Percentiles rank a stretch among this genome's conserved stretches.
phyloP scores from a whole-genome alignment of 35 echinoderm and acorn worm genomes.

The Apostichopus japonicus region DNA sequence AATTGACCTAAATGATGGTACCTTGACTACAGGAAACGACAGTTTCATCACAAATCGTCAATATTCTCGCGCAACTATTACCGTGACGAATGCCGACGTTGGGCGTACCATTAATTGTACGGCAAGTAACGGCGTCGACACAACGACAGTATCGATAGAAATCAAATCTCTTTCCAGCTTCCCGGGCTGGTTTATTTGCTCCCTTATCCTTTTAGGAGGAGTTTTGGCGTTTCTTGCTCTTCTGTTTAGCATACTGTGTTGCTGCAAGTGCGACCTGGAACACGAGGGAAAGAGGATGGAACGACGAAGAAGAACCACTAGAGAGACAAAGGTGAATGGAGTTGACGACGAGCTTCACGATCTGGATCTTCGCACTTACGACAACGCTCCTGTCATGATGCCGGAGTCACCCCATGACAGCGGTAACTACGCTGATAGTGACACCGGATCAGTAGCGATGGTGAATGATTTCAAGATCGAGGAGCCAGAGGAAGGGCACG shows the following conservation, averaged over 20 bases:
- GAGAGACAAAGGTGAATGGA: slow-evolving; percentile 20
- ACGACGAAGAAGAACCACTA: not conserved
- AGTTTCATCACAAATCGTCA: not conserved
- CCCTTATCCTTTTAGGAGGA: slow-evolving; percentile 6
- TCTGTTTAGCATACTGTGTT: not conserved
- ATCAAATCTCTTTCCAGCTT: not conserved
- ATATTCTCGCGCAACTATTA: not conserved
- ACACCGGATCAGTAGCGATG: not conserved
- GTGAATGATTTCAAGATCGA: slow-evolving; percentile 60
- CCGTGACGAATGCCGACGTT: slow-evolving; percentile 10
- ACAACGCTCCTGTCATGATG: slow-evolving; percentile 16
- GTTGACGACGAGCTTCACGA: not conserved
- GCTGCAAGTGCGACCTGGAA: slow-evolving; percentile 38
- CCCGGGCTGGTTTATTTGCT: slow-evolving; percentile 21
- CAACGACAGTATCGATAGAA: not conserved
- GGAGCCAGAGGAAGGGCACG: slow-evolving; percentile 16
- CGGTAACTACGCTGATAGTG: slow-evolving; percentile 25
- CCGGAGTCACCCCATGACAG: slow-evolving; percentile 28
- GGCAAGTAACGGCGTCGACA: not conserved
- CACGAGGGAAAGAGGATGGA: slow-evolving; percentile 16
- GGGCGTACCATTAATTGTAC: slow-evolving; percentile 30
- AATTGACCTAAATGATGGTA: not conserved
- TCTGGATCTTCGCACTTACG: slow-evolving; percentile 22
- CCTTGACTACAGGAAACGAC: not conserved
- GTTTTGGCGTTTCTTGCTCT: slow-evolving; percentile 2